Base-by-base conservation (phyloP, 2,797 vertebrate genomes). In the Sarcophilus harrisii region DNA sequence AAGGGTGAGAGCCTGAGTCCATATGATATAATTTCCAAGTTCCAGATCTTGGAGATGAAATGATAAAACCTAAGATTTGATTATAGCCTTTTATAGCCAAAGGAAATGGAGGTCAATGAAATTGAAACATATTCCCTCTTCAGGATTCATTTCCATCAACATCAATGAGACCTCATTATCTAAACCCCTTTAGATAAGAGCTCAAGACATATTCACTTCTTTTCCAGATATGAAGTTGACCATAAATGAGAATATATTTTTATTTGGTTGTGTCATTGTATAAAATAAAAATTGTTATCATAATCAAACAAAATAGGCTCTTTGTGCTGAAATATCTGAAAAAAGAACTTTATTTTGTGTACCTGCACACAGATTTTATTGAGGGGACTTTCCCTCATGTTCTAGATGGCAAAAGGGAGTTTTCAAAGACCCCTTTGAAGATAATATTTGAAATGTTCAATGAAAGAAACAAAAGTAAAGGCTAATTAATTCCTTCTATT, bases 361-460 rank as follows among this genome's bases (percentile, higher is more conserved):
- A 21, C n/a, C 16, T 73, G n/a, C 5, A 73, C 32, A 73, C 2
- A 45, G n/a, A 81, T 81, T 87, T 87, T 87, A 45, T 58, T 38
- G 24, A 73, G 94, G 14, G 92, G 4, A 16, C 10, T 92, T 94
- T 57, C n/a, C 52, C 28, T 92, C 21, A 60, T 89, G 24, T 91
- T 95, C 90, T 92, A 96, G 95, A 95, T 93, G 91, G 49, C 93
- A 93, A 90, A 81, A 1, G 66, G 8, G 66, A 81, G 45, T 81
- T 81, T 81, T 21, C 54, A 81, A 81, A 73, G 45, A 81, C 38
- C 32, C 32, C 16, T 38, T 73, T 24, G 8, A 73, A 11, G n/a
- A 73, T 38, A 73, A 73, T 16, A 73, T 38, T 73, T 73, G 6
- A 24, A 38, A 73, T 38, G n/a, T 2, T 38, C 66, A 73, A 27